Base-by-base conservation (phyloP, 2,113 vertebrate species). In the Suricata suricatta region DNA sequence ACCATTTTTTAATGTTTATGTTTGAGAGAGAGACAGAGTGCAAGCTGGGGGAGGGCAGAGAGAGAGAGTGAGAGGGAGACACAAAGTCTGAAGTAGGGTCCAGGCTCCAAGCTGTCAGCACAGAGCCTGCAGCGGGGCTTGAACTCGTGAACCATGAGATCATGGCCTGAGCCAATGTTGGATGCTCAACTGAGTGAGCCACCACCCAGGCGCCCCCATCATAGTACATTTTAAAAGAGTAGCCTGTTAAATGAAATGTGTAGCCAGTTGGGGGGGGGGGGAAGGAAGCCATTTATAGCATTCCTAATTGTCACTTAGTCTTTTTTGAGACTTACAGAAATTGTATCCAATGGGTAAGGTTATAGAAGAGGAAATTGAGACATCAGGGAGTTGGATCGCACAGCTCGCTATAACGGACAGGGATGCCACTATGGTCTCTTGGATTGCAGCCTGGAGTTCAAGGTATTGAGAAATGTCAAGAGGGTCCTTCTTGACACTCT, bases 381-480 rank as follows among this genome's bases (percentile, higher is more conserved):
- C 50, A 52, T 85, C n/a, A 35, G 41, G 57, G 33, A 72, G 33
- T 82, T 88, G 88, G 44, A 63, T 72, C 63, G 57, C 38, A 38
- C 44, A 47, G 47, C 35, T 77, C 86, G n/a, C 66, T 95, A 10
- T 63, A 77, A 60, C 57, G 81, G 71, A 38, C 13, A 44, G 9
- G 23, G 68, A 44, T 38, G 23, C 47, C 66, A 8, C 74, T 33
- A 16, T 80, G 38, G 17, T 72, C 41, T 80, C 38, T 91, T 44
- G 41, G 64, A 79, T 71, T 13, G 33, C 68, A 72, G 76, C 60
- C 21, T 66, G n/a, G 21, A 74, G 72, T 72, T 57, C 19, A 52
- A 80, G 71, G 82, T 71, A 44, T 57, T 95, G 90, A 72, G 81
- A 69, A 96, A 57, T 88, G 35, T 93, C 63, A 71, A 12, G 33